Base-by-base conservation (phyloP, 2,888 invertebrate genomes). In the Augochlorella aurata region DNA sequence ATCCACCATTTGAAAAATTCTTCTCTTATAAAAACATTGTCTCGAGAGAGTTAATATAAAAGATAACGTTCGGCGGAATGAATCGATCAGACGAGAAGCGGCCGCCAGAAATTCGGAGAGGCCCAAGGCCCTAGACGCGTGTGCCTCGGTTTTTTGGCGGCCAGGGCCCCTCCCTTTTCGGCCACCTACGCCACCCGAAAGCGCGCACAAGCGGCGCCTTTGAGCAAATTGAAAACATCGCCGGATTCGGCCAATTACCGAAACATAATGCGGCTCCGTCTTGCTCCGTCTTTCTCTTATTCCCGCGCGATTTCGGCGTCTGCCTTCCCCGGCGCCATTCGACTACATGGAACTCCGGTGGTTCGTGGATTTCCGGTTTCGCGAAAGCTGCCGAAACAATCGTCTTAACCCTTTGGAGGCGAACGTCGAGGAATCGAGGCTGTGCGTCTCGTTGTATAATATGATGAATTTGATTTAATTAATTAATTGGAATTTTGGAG, bases 211-310 rank as follows among this genome's bases (percentile, higher is more conserved):
- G 85, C 83, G 85, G 85, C 81, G 81, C 79, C 91, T 90, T 90
- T 91, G 91, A 91, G 81, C 85, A 90, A 91, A 92, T 93, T 93
- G 92, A 93, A 93, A 93, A 93, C 93, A 93, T 92, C 93, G 90
- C 90, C 90, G 92, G 92, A 92, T 92, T 91, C 92, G 92, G 92
- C 93, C 93, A 93, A 93, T 93, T 93, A 93, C 93, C 92, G 90
- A 92, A 93, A 92, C 93, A 93, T 93, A 93, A 93, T 91, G 91
- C 92, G 91, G 85, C 87, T 88, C 89, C 58, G 58, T 58, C 58
- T 58, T 58, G 24, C 78, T 82, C 83, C 45, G 49, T 54, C 66
- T 77, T 24, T 54, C 54, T 74, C 71, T 81, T 77, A 29, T 76
- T 80, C 58, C 68, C 67, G 77, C 70, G 77, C 74, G 71, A 82